Evolutionary conservation across 2,113 vertebrate genomes (phyloP).

Genomic region (Scytalopus superciliaris): DNA sequence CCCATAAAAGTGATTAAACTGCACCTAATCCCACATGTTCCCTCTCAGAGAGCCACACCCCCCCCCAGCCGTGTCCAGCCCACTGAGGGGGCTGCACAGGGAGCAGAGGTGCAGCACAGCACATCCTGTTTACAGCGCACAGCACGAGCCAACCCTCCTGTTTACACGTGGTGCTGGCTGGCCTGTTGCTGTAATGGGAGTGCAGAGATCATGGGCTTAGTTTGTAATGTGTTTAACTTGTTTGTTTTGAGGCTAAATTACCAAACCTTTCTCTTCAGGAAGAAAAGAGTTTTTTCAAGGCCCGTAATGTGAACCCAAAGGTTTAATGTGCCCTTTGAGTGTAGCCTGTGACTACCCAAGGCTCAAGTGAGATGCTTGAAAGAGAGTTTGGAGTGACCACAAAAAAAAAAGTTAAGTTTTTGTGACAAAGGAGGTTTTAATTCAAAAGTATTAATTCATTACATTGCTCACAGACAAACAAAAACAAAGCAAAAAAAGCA

Average conservation of each 20-base stretch:
- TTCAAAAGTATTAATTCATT: background rate
- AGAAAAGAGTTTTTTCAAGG: background rate
- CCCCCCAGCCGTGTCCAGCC: accelerated
- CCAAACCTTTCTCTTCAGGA: background rate
- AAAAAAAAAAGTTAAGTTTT: background rate
- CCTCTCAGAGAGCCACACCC: background rate
- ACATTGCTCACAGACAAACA: background rate
- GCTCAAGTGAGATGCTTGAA: background rate
- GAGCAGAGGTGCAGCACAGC: background rate
- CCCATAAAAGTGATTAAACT: background rate
- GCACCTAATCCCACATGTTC: background rate
- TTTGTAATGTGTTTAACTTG: constrained; percentile 19
- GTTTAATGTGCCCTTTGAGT: accelerated
- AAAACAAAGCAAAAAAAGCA: background rate
- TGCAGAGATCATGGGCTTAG: background rate
- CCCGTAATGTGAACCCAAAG: background rate
- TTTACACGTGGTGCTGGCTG: background rate
- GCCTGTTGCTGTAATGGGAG: background rate
- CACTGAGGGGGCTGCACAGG: background rate
- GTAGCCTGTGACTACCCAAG: background rate
- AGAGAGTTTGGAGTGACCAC: background rate
- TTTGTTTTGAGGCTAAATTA: constrained; percentile 39
- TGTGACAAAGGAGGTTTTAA: background rate
- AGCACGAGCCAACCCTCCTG: background rate
- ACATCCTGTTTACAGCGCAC: background rate